phyloP scores from a whole-genome alignment of 2,797 vertebrate genomes.

The Anguilla megastoma region DNA sequence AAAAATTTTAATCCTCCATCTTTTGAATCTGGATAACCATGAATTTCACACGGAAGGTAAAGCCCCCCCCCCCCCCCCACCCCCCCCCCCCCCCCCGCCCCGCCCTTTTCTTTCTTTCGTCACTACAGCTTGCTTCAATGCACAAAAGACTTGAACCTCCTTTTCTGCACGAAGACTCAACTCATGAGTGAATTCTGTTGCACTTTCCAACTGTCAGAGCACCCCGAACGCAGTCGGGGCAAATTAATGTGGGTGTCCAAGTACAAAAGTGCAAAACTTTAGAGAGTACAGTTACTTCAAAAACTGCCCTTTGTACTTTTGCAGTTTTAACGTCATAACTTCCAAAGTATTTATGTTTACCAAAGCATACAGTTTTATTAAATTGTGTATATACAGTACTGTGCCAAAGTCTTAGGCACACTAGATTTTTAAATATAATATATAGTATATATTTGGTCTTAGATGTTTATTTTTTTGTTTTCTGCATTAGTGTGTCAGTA shows the following conservation, averaged over 20 bases:
- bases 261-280: too few relatives aligned
- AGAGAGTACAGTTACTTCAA: too few relatives aligned
- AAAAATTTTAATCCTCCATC: constrained; percentile 17
- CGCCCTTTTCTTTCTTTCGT: not conserved
- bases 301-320: too few relatives aligned
- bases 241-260: not conserved
- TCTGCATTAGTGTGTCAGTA: too few relatives aligned
- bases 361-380: not conserved
- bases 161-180: not conserved
- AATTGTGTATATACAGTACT: not conserved
- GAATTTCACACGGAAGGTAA: constrained; percentile 17
- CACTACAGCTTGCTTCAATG: not conserved
- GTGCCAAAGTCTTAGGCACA: too few relatives aligned
- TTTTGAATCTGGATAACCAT: not conserved
- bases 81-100: not conserved
- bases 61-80: not conserved
- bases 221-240: not conserved
- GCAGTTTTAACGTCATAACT: not conserved
- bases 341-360: not conserved
- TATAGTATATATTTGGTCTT: too few relatives aligned
- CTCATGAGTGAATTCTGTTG: not conserved
- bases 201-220: not conserved
- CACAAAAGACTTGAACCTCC: not conserved
- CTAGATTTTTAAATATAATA: too few relatives aligned
- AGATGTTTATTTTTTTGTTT: too few relatives aligned